Evolutionary conservation across 2,888 invertebrate species (phyloP), one percentile per base, ranked within the genome.

Genomic region (Luffia ferchaultella): DNA sequence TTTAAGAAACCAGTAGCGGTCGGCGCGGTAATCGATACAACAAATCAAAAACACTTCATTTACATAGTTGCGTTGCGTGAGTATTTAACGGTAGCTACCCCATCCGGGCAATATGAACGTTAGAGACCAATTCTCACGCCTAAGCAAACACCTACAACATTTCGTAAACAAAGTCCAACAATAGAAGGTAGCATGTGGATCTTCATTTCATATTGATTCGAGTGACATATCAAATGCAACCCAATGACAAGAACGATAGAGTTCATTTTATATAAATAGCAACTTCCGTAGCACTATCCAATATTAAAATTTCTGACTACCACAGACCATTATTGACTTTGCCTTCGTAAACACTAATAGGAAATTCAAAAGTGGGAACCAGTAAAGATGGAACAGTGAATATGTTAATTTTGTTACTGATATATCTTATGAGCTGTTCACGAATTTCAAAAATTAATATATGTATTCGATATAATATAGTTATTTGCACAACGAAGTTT

Each of bases 261-360:
- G 62, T 58, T 53, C 50, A 50, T 57, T 60, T 53, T 65, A 9
- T 19, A 16, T 43, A 2, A n/a, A 20, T 2, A 42, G n/a, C 40
- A 17, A 40, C 17, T 47, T 16, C 30, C 9, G n/a, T 5, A 18
- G 5, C 42, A 50, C 41, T 50, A 45, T 58, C 18, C 50, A 52
- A 54, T 64, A 62, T 67, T 67, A 63, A 67, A 65, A 67, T 65
- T 64, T 68, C 70, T 67, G 64, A 70, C 75, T 70, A 71, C 75
- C 66, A 61, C 68, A 67, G 63, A 48, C 46, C 63, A n/a, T 63
- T 77, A 72, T 80, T 79, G 75, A 78, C 77, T 71, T 69, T 73
- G 67, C 78, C 76, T 80, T 76, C 73, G 78, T 82, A 79, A 79
- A 79, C 69, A 80, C 68, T 79, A 78, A 80, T 79, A 82, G 74